Base-by-base conservation (phyloP, 64 coral and sea anemone genomes). In the Montipora cactus region DNA sequence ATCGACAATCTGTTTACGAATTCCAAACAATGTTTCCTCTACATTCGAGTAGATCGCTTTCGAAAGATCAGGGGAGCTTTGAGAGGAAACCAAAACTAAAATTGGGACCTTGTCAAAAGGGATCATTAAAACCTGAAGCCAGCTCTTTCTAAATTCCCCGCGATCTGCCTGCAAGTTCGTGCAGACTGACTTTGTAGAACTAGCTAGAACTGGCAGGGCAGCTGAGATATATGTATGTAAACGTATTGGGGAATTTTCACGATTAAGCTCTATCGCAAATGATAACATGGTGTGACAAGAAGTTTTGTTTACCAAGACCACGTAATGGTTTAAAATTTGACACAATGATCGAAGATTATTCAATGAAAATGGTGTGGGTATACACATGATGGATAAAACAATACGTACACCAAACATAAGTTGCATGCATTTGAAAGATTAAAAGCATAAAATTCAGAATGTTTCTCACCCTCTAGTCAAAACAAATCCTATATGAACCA, bases 21-120 rank as follows among this genome's bases (percentile, higher is more conserved):
- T 81, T 68, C 6, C 28, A 47, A 84, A 9, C 59, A 84, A 47
- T 68, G 59, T 84, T 84, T 84, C 37, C 37, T 62, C n/a, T 59
- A 18, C 4, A 45, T 47, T 66, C 15, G 8, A 45, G 19, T 9
- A 18, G 25, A 15, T 14, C 9, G 59, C 10, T 14, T 64, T 64
- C 9, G 52, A 10, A 5, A 5, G 9, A 14, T 12, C 59, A 14
- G 59, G 7, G 53, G 53, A 57, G 7, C 11, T 57, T 57, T 57
- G 53, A 0, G 11, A 6, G 7, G 53, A 57, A 57, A 57, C 11
- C 11, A 3, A 25, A 25, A 25, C 25, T 25, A 57, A 57, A 8
- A 57, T 37, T 37, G 28, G 28, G 28, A 37, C 28, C 28, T 37
- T 37, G 28, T 37, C 28, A 37, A 37, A 37, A 37, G 1, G 1